Conservation (phyloP, 1,140 invertebrate species). For the Saxidomus purpurata region DNA sequence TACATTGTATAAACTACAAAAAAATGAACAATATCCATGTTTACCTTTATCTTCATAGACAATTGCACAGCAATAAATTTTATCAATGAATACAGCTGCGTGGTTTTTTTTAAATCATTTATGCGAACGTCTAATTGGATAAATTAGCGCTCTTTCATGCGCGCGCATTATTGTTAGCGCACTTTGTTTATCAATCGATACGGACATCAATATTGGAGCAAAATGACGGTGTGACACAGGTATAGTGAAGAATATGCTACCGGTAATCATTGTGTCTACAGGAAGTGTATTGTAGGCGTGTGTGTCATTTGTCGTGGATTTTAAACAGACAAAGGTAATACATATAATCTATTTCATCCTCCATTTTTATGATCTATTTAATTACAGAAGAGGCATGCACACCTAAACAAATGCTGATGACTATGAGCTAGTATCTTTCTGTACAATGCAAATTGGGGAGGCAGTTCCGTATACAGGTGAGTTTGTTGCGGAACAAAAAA, state of each 20-base stretch:
- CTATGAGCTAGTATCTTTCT: too few relatives aligned
- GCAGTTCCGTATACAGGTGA: too few relatives aligned
- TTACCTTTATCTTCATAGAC: background rate
- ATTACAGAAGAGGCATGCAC: too few relatives aligned
- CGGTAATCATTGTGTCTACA: background rate
- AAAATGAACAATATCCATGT: too few relatives aligned
- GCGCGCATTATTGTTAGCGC: background rate
- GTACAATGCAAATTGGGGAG: too few relatives aligned
- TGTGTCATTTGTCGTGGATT: background rate
- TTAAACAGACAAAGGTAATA: background rate
- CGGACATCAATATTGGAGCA: background rate
- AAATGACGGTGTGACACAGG: background rate
- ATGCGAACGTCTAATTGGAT: background rate
- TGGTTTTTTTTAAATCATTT: background rate
- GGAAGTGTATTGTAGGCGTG: background rate
- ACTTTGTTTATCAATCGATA: constrained; percentile 13
- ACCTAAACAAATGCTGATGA: too few relatives aligned
- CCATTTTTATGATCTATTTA: too few relatives aligned
- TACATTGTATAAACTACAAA: too few relatives aligned
- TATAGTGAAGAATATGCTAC: background rate
- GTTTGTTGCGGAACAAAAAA: too few relatives aligned
- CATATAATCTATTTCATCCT: too few relatives aligned
- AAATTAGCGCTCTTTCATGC: constrained; percentile 10
- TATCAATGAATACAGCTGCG: constrained; percentile 22
- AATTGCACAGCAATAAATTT: background rate